phyloP scores from a whole-genome alignment of 2,888 invertebrate genomes.

The Oscheius sp. region DNA sequence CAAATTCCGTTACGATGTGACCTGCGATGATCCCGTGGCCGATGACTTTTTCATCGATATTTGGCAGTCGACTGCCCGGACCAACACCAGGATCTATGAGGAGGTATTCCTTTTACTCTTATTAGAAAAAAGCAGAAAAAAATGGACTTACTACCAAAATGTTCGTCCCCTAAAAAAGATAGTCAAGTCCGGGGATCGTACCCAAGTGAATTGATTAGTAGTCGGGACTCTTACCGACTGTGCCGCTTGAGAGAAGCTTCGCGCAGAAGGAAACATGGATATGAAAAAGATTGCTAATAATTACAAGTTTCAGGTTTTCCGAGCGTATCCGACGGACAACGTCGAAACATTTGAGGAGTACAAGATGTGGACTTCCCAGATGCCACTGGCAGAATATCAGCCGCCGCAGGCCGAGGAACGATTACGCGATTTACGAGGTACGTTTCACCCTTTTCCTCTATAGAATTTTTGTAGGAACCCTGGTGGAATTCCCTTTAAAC shows the following conservation, averaged over 20 bases:
- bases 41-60: conserved; percentile 86
- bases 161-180: too few relatives aligned
- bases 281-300: too few relatives aligned
- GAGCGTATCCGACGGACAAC: conserved; percentile 88
- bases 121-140: background rate
- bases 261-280: too few relatives aligned
- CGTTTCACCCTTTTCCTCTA: background rate
- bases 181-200: too few relatives aligned
- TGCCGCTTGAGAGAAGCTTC: too few relatives aligned
- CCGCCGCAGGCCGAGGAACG: conserved; percentile 75
- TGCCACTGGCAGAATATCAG: conserved; percentile 82
- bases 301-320: conserved; percentile 81
- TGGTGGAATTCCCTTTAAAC: conserved; percentile 88
- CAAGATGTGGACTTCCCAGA: conserved; percentile 82
- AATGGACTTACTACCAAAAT: too few relatives aligned
- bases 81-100: conserved; percentile 90
- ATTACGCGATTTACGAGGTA: conserved; percentile 73
- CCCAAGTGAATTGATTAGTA: too few relatives aligned
- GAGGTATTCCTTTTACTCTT: conserved; percentile 77
- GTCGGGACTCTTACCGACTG: too few relatives aligned
- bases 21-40: conserved; percentile 81
- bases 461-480: conserved; percentile 79
- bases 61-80: conserved; percentile 85
- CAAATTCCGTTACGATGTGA: conserved; percentile 53
- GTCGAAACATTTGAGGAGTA: conserved; percentile 85